Evolutionary conservation across 1,140 invertebrate genomes (phyloP), one percentile per base, ranked within the genome.

Genomic region (Brachionus calyciflorus): DNA sequence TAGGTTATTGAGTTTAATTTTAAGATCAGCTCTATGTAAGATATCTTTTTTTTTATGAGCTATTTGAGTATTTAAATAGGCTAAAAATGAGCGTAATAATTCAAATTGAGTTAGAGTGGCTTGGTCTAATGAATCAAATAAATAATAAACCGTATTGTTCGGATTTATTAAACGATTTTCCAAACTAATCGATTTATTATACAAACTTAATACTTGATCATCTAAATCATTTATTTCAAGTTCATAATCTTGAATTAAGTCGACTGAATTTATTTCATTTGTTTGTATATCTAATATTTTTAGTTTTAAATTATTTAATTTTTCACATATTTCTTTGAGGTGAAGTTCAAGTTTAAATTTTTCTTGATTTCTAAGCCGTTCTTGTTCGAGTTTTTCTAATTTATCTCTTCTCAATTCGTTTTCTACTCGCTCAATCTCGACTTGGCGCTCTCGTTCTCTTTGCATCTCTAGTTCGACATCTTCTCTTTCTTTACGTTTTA

Each of bases 291-390:
- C 55, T 1, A 60, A 9, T 9, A 73, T 73, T 73, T 73, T 73
- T 0, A 10, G 1, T 14, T 65, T 65, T 14, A 65, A 7, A 2
- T 12, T 21, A 44, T 65, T 65, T 14, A 73, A 51, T 10, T 46
- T 7, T 73, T 73, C 69, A 12, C 69, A 73, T 0, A 51, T 73
- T 24, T 65, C 60, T 65, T 65, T 65, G 21, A 65, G n/a, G 24
- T 65, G 4, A 44, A 65, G 40, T 28, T 65, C 60, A 44, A 65
- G 60, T 26, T 65, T 41, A 24, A 65, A 44, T 28, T 65, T 65
- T 28, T 65, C 17, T 14, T 65, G 60, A 65, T 65, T 65, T 26
- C 37, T 41, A 5, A 65, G 10, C 14, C 60, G 37, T 41, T 65
- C 60, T 65, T 65, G 37, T 44, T 65, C 60, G 2, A 65, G 28